These are phyloP conservation scores for Aptenodytes forsteri DNA, from an alignment of 2,113 vertebrate genomes.

Conservation along the genomic window DNA sequence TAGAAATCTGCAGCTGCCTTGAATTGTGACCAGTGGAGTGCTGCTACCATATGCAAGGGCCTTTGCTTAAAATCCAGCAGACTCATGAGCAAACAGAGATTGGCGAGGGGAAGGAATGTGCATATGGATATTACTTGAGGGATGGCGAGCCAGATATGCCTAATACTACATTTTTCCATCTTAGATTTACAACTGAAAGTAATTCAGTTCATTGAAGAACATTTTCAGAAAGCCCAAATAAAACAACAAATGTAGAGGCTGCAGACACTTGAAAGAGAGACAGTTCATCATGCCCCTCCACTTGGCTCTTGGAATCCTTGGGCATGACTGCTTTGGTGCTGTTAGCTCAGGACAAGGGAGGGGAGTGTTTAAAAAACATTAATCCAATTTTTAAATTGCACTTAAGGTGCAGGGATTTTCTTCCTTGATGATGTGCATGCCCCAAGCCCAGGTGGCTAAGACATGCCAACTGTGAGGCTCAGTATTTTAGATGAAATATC, in stretches of 20 bases:
- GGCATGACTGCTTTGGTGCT: not conserved
- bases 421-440: not conserved
- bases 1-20: conserved; percentile 33
- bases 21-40: not conserved
- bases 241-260: not conserved
- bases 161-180: not conserved
- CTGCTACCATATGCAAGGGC: not conserved
- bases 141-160: not conserved
- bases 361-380: not conserved
- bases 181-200: not conserved
- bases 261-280: not conserved
- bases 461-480: not conserved
- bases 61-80: not conserved
- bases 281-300: not conserved
- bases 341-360: not conserved
- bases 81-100: not conserved
- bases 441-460: not conserved
- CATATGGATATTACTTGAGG: not conserved
- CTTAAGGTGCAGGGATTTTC: not conserved
- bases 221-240: not conserved
- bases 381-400: not conserved
- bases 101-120: conserved; percentile 24
- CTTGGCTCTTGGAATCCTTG: not conserved
- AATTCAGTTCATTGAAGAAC: not conserved
- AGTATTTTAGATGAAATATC: not conserved